Conservation (phyloP, 2,113 vertebrate genomes). For the Amphilophus citrinellus region DNA sequence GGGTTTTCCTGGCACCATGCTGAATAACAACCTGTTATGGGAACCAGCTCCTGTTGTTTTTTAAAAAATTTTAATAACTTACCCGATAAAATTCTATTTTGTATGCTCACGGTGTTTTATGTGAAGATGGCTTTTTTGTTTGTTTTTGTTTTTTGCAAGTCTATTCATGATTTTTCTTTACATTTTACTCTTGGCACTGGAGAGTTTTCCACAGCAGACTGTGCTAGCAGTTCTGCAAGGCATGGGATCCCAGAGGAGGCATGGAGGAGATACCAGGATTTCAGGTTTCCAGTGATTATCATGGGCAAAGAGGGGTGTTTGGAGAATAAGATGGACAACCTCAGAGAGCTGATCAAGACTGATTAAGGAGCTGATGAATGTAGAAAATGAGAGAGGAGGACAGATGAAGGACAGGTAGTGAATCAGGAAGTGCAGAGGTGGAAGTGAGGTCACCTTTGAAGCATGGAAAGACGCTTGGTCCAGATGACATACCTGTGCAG, state of each 20-base stretch:
- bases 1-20: too few species aligned
- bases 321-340: too few species aligned
- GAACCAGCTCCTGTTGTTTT: too few species aligned
- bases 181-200: not conserved
- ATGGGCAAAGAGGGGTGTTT: not conserved
- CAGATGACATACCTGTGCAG: too few species aligned
- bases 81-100: not conserved
- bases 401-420: too few species aligned
- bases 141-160: not conserved
- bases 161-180: not conserved
- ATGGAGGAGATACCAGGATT: not conserved
- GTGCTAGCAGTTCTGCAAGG: not conserved
- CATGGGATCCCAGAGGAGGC: not conserved
- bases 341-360: too few species aligned
- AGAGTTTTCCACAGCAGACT: not conserved
- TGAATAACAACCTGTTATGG: too few species aligned
- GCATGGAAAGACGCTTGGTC: too few species aligned
- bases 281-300: not conserved
- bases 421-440: too few species aligned
- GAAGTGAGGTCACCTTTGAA: too few species aligned
- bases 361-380: not conserved
- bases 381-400: too few species aligned
- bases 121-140: not conserved
- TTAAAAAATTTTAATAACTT: too few species aligned
- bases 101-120: not conserved